Evolutionary conservation across 2,113 vertebrate genomes (phyloP).

Genomic region (Gasterosteus aculeatus): DNA sequence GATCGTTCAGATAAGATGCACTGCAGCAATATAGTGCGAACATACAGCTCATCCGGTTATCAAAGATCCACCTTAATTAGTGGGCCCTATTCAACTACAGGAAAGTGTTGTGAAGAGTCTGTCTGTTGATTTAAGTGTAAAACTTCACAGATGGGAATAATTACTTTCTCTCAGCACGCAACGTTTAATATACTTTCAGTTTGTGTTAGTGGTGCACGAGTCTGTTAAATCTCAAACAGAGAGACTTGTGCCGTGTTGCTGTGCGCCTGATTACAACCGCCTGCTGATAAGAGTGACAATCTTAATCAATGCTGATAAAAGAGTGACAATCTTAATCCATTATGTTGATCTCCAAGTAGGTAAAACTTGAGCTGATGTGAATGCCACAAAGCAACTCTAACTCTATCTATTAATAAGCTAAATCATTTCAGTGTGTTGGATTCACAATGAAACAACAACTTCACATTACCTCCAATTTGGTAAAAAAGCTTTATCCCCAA

Average conservation of each 20-base stretch:
- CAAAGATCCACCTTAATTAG: constrained; percentile 22
- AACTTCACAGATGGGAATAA: neutral
- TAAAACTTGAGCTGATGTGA: neutral
- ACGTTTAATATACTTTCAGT: neutral
- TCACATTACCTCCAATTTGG: neutral
- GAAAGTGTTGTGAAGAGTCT: neutral
- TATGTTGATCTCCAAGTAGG: neutral
- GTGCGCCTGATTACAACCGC: constrained; percentile 2
- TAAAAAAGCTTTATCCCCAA: neutral
- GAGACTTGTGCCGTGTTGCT: neutral
- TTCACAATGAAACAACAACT: neutral
- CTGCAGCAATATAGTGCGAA: constrained; percentile 18
- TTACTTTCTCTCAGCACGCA: neutral
- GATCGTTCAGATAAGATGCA: constrained; percentile 49
- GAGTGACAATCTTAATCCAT: constrained; percentile 5
- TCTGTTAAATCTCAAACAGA: neutral
- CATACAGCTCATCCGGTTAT: constrained; percentile 9
- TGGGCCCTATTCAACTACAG: too few relatives aligned
- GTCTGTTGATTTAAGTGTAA: neutral
- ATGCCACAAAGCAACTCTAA: neutral
- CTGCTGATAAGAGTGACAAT: neutral
- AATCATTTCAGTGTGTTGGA: neutral
- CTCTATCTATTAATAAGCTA: neutral
- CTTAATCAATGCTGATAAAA: neutral
- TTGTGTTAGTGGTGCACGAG: neutral